phyloP scores from a whole-genome alignment of 2,888 invertebrate genomes.

The Hyalella azteca region DNA sequence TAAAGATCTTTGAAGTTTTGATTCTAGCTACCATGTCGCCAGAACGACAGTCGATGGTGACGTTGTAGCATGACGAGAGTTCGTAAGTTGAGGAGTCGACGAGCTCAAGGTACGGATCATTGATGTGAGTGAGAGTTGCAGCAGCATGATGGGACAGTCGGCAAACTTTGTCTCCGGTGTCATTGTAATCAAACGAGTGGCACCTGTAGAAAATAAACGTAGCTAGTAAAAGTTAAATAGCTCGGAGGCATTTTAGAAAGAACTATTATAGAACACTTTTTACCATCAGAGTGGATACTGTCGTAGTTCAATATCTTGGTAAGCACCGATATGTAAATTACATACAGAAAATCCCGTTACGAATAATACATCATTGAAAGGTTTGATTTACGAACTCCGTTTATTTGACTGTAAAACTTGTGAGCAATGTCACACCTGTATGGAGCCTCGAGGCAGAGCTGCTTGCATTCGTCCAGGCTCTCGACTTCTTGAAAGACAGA shows the following conservation, averaged over 20 bases:
- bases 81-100: slow-evolving; percentile 91
- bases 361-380: too few species aligned
- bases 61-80: slow-evolving; percentile 91
- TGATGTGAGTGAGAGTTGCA: slow-evolving; percentile 74
- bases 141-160: slow-evolving; percentile 89
- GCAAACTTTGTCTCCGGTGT: slow-evolving; percentile 91
- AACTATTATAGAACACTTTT: too few species aligned
- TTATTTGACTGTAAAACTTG: too few species aligned
- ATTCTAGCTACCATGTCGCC: slow-evolving; percentile 93
- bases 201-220: slow-evolving; percentile 68
- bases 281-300: too few species aligned
- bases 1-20: slow-evolving; percentile 88
- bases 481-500: slow-evolving; percentile 72
- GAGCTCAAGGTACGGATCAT: slow-evolving; percentile 66
- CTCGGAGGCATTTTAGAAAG: too few species aligned
- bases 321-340: background rate
- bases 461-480: slow-evolving; percentile 61
- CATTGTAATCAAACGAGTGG: slow-evolving; percentile 92
- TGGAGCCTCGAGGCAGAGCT: slow-evolving; percentile 60
- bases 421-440: slow-evolving; percentile 52
- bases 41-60: slow-evolving; percentile 84
- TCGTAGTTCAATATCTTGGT: too few species aligned
- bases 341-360: too few species aligned
- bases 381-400: too few species aligned
- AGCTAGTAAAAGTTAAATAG: too few species aligned